A percentile compares a stretch with the other conserved stretches of the same genome.
These are phyloP conservation scores for Penaeus chinensis DNA, from an alignment of 1,140 invertebrate genomes.

Conservation along the genomic window DNA sequence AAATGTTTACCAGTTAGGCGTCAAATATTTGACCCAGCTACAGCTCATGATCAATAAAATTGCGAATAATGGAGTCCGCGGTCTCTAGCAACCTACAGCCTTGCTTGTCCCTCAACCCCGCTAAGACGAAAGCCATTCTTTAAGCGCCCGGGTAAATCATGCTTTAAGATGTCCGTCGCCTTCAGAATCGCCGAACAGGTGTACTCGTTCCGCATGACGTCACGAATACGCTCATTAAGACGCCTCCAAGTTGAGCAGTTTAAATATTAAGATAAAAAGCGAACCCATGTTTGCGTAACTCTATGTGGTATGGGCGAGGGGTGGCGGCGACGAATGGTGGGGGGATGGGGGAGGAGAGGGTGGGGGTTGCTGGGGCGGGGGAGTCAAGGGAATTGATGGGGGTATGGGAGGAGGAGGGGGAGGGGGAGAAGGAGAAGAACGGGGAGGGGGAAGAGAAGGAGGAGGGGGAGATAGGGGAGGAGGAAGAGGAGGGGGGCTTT, in stretches of 20 bases:
- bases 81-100: conserved; percentile 29
- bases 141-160: neutral
- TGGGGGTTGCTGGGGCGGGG: neutral
- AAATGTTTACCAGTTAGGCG: conserved; percentile 29
- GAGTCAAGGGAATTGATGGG: neutral
- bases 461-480: conserved; percentile 1
- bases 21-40: conserved; percentile 33
- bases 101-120: conserved; percentile 28
- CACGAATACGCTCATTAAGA: neutral
- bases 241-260: neutral
- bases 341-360: neutral
- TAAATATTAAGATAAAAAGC: neutral
- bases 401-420: conserved; percentile 1
- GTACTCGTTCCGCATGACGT: neutral
- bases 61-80: conserved; percentile 29
- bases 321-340: conserved; percentile 5
- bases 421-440: neutral
- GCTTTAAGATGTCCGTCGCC: conserved; percentile 3
- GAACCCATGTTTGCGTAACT: conserved; percentile 28
- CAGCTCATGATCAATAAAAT: conserved; percentile 26
- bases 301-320: conserved; percentile 29
- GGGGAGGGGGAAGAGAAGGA: neutral
- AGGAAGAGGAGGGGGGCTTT: neutral
- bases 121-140: conserved; percentile 27
- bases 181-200: neutral